Conservation (phyloP, 1,140 invertebrate genomes). For the Bombus superbus region DNA sequence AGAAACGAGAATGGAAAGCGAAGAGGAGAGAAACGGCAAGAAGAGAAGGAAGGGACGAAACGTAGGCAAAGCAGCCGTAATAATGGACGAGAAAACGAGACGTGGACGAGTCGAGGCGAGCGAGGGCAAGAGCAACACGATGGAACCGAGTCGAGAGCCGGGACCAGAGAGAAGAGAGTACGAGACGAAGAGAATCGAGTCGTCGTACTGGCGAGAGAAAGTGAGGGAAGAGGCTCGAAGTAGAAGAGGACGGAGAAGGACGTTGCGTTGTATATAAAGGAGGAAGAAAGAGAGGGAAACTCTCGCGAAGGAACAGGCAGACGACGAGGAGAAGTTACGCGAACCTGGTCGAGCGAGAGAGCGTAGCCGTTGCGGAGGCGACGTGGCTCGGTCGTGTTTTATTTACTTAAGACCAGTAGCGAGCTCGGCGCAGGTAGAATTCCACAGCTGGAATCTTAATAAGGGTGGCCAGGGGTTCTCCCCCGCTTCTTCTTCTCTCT, state of each 20-base stretch:
- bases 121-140: constrained; percentile 33
- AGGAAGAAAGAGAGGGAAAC: constrained; percentile 21
- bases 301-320: background rate
- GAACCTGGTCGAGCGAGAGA: constrained; percentile 47
- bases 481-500: constrained; percentile 48
- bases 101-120: constrained; percentile 59
- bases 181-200: constrained; percentile 20
- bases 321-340: constrained; percentile 51
- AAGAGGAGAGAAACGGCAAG: constrained; percentile 1
- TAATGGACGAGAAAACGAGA: constrained; percentile 75
- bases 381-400: constrained; percentile 80
- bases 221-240: too few species aligned
- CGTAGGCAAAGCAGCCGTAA: constrained; percentile 76
- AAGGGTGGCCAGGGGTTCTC: constrained; percentile 81
- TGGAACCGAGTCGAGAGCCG: constrained; percentile 7
- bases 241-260: background rate
- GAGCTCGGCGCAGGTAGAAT: constrained; percentile 81
- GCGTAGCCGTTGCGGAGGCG: constrained; percentile 69
- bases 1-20: background rate
- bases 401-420: constrained; percentile 83
- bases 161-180: constrained; percentile 10
- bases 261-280: background rate
- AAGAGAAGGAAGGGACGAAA: constrained; percentile 53
- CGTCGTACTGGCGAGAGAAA: background rate
- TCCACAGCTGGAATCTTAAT: constrained; percentile 83